These are phyloP conservation scores for Zaprionus obscuricornis DNA, from an alignment of 2,888 invertebrate species.

Conservation along the genomic window DNA sequence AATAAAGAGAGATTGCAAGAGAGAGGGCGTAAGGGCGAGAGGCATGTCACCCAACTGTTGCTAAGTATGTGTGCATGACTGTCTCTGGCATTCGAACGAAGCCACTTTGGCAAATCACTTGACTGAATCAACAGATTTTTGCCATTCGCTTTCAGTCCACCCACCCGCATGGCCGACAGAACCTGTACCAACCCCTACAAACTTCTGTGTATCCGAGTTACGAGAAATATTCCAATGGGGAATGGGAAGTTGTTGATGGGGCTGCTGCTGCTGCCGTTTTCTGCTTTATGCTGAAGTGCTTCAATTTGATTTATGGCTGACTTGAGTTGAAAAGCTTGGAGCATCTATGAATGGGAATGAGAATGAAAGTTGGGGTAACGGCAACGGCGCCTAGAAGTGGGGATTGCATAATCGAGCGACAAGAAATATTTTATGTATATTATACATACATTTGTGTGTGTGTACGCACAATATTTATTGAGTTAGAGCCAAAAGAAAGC, in stretches of 20 bases:
- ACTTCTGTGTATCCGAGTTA: constrained; percentile 13
- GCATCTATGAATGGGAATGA: constrained; percentile 9
- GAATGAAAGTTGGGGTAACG: neutral
- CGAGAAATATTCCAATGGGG: constrained; percentile 19
- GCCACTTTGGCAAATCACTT: constrained; percentile 80
- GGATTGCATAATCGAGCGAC: constrained; percentile 67
- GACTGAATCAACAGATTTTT: constrained; percentile 79
- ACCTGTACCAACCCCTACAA: constrained; percentile 12
- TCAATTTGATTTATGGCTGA: constrained; percentile 72
- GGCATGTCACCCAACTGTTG: constrained; percentile 70
- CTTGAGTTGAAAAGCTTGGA: constrained; percentile 57
- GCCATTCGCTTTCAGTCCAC: constrained; percentile 57
- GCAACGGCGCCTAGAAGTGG: constrained; percentile 53
- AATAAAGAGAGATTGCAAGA: constrained; percentile 4
- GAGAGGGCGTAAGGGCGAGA: neutral
- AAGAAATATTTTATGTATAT: neutral
- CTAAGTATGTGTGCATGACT: constrained; percentile 39
- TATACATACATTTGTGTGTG: no score
- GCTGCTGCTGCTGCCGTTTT: neutral
- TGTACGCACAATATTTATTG: no score
- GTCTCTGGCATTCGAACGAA: constrained; percentile 77
- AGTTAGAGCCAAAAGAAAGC: no score
- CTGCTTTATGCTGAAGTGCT: constrained; percentile 35
- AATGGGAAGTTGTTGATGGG: neutral
- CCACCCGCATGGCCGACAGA: constrained; percentile 21